These are phyloP conservation scores for Amblyraja radiata DNA, from an alignment of 2,797 vertebrate genomes.

Conservation along the genomic window DNA sequence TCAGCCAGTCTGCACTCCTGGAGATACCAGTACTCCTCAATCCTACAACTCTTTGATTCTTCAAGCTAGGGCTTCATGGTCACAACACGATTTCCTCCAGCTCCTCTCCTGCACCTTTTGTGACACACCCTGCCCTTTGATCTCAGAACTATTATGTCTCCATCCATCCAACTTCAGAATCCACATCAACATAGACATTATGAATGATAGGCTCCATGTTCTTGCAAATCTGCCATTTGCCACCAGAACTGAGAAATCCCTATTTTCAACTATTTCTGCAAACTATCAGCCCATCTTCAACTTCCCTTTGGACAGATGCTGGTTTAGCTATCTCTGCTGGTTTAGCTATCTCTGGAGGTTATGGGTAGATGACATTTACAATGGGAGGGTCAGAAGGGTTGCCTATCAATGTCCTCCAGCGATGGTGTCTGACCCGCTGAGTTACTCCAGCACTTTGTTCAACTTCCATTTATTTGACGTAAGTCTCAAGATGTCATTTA, in stretches of 20 bases:
- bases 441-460: no score
- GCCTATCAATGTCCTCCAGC: no score
- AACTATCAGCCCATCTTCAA: not conserved
- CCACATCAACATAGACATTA: not conserved
- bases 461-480: not conserved
- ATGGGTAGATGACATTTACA: no score
- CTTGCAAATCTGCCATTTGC: not conserved
- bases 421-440: no score
- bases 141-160: not conserved
- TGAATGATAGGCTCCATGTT: not conserved
- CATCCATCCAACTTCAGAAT: not conserved
- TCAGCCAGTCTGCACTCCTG: not conserved
- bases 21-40: not conserved
- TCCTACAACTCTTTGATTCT: not conserved
- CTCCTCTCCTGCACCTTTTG: not conserved
- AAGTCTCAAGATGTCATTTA: not conserved
- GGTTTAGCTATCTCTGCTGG: no score
- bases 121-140: not conserved
- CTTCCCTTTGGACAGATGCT: not conserved
- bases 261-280: not conserved
- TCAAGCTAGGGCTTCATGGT: not conserved
- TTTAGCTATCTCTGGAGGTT: no score
- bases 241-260: not conserved
- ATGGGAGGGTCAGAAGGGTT: no score
- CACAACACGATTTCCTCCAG: no score